A percentile compares a stretch with the other conserved stretches of the same genome.
These are phyloP conservation scores for Clarias laeviceps DNA, from an alignment of 2,797 vertebrate species.

Conservation along the genomic window DNA sequence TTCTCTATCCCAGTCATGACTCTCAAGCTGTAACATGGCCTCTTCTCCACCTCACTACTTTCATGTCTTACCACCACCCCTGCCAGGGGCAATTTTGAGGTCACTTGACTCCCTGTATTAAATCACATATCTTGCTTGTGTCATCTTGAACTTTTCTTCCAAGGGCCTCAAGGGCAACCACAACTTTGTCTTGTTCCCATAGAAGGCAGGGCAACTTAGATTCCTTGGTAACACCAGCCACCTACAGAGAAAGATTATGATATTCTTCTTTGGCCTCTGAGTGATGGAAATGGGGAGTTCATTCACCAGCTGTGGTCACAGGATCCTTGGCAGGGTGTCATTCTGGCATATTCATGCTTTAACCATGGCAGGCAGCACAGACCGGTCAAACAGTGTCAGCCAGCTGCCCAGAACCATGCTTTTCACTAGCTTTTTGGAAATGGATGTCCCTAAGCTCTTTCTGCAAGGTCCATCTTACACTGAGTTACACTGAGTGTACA, in stretches of 20 bases:
- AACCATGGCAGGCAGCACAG: not conserved
- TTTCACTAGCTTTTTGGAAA: not conserved
- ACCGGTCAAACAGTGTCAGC: not conserved
- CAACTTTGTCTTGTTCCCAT: not conserved
- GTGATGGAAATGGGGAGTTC: not conserved
- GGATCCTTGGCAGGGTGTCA: not conserved
- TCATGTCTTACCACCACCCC: not conserved
- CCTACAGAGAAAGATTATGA: not conserved
- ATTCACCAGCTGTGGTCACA: not conserved
- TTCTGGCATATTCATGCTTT: not conserved
- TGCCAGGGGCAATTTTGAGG: not conserved
- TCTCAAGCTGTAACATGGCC: not conserved
- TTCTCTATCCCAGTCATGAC: not conserved
- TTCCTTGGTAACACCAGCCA: not conserved
- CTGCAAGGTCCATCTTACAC: not conserved
- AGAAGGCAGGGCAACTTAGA: not conserved
- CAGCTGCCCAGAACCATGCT: not conserved
- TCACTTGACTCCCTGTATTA: not conserved
- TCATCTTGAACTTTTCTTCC: not conserved
- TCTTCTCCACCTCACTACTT: not conserved
- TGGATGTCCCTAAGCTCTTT: not conserved
- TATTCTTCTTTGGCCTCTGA: not conserved
- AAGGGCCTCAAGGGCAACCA: not conserved
- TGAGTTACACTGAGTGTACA: not conserved
- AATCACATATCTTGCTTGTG: slow-evolving; percentile 3